Percentiles rank a stretch among this genome's conserved stretches.
phyloP scores from a whole-genome alignment of 1,140 invertebrate genomes.

The Telenomus remus region DNA sequence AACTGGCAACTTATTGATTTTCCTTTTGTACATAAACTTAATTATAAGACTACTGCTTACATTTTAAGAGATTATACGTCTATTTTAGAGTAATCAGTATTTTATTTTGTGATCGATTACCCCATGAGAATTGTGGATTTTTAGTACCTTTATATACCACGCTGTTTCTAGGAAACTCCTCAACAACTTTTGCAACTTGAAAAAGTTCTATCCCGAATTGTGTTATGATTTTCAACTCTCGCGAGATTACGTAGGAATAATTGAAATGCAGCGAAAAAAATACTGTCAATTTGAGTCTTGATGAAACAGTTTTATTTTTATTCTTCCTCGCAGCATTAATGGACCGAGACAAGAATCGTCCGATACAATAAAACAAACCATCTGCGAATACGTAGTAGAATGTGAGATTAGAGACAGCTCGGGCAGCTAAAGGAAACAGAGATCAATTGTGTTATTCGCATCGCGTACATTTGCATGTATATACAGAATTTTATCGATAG shows the following conservation, averaged over 20 bases:
- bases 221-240: too few species aligned
- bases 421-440: slow-evolving; percentile 53
- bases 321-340: too few species aligned
- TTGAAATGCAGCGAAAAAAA: too few species aligned
- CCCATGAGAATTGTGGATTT: not conserved
- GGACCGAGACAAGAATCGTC: too few species aligned
- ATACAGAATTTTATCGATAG: slow-evolving; percentile 53
- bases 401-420: slow-evolving; percentile 53
- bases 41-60: slow-evolving; percentile 11
- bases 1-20: slow-evolving; percentile 18
- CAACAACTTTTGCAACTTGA: too few species aligned
- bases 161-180: too few species aligned
- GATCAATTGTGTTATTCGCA: slow-evolving; percentile 57
- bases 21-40: slow-evolving; percentile 26
- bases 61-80: slow-evolving; percentile 32
- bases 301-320: too few species aligned
- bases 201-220: too few species aligned
- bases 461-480: slow-evolving; percentile 57
- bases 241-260: too few species aligned
- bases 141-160: not conserved
- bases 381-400: slow-evolving; percentile 25
- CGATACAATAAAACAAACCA: too few species aligned
- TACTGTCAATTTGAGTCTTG: too few species aligned
- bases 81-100: slow-evolving; percentile 46
- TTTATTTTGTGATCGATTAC: slow-evolving; percentile 37